A percentile compares a stretch with the other conserved stretches of the same genome.
Evolutionary conservation across 23 tunicate genomes (phyloP).

Genomic region (Trididemnum miniatum): DNA sequence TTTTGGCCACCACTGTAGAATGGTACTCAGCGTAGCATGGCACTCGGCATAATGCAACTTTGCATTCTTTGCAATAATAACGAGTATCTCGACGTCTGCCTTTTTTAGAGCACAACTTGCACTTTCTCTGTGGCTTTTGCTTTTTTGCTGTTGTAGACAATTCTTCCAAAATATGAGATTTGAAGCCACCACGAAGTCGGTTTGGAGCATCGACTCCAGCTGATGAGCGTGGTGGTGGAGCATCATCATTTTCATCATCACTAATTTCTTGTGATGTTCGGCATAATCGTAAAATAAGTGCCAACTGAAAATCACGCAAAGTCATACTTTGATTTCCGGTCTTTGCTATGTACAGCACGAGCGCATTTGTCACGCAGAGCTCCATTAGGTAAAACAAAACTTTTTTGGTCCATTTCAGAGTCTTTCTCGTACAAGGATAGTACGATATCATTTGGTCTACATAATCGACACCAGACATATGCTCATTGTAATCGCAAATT

Average conservation of each 20-base stretch:
- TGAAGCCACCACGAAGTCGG: conserved; percentile 23
- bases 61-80: conserved; percentile 18
- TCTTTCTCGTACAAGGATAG: conserved; percentile 34
- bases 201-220: not conserved
- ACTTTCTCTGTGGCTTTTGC: conserved; percentile 6
- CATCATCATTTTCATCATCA: not conserved
- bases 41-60: not conserved
- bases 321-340: too few relatives aligned
- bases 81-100: conserved; percentile 5
- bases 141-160: conserved; percentile 11
- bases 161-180: not conserved
- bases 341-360: too few relatives aligned
- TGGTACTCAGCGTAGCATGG: conserved; percentile 14
- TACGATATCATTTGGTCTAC: conserved; percentile 39
- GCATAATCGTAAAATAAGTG: too few relatives aligned
- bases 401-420: conserved; percentile 37
- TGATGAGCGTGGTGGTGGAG: conserved; percentile 21
- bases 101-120: conserved; percentile 19
- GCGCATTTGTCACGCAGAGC: conserved; percentile 32
- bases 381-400: conserved; percentile 38
- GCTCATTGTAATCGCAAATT: not conserved
- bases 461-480: conserved; percentile 26
- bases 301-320: too few relatives aligned
- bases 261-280: too few relatives aligned
- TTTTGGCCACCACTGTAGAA: too few relatives aligned